A percentile compares a stretch with the other conserved stretches of the same genome.
Evolutionary conservation across 2,888 invertebrate genomes (phyloP).

Genomic region (Agriopis aurantiaria): DNA sequence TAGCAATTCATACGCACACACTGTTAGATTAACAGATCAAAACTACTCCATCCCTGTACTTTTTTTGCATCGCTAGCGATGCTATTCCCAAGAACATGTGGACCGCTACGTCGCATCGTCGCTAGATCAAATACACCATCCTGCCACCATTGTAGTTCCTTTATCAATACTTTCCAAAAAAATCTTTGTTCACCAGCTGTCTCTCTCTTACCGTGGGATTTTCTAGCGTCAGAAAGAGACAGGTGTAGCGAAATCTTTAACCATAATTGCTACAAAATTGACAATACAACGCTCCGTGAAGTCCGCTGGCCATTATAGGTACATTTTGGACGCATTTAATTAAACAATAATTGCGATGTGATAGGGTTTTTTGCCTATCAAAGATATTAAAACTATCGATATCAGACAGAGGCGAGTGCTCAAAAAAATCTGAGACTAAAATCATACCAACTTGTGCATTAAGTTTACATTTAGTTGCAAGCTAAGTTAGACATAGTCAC

Average conservation of each 20-base stretch:
- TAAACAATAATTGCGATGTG: not conserved
- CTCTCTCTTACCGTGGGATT: slow-evolving; percentile 61
- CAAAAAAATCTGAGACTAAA: too few species aligned
- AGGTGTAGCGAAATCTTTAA: slow-evolving; percentile 61
- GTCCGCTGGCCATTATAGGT: slow-evolving; percentile 42
- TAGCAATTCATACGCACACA: not conserved
- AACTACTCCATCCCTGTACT: slow-evolving; percentile 54
- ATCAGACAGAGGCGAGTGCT: too few species aligned
- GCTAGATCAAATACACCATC: slow-evolving; percentile 85
- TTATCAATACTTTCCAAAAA: slow-evolving; percentile 79
- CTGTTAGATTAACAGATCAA: slow-evolving; percentile 55
- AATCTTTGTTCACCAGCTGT: slow-evolving; percentile 62
- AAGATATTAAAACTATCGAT: too few species aligned
- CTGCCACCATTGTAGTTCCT: slow-evolving; percentile 82
- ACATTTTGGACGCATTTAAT: slow-evolving; percentile 29
- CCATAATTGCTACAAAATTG: slow-evolving; percentile 77
- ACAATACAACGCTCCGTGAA: slow-evolving; percentile 64
- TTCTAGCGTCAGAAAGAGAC: slow-evolving; percentile 56
- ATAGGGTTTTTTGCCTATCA: not conserved
- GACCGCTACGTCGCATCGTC: slow-evolving; percentile 74
- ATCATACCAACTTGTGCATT: too few species aligned
- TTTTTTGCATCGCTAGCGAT: slow-evolving; percentile 82
- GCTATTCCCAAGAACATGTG: slow-evolving; percentile 85
- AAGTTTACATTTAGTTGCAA: too few species aligned
- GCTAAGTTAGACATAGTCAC: too few species aligned